Percentiles rank a stretch among this genome's conserved stretches.
These are phyloP conservation scores for Eurois occulta DNA, from an alignment of 2,888 invertebrate genomes.

Conservation along the genomic window DNA sequence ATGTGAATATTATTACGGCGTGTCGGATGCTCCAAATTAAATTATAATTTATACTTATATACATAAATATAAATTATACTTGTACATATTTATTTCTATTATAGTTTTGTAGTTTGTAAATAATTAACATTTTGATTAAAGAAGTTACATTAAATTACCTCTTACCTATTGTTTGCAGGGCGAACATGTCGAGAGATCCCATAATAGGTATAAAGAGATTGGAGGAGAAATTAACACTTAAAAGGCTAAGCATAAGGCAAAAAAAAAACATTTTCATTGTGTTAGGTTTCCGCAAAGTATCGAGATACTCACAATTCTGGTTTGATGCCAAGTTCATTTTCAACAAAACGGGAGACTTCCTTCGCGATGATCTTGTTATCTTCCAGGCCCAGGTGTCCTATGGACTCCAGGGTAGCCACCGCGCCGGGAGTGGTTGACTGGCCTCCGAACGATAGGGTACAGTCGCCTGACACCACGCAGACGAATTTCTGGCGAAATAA, in stretches of 20 bases:
- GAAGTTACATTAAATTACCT: too few species aligned
- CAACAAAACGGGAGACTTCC: conserved; percentile 75
- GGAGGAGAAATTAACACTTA: not conserved
- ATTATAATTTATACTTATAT: too few species aligned
- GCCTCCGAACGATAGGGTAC: conserved; percentile 67
- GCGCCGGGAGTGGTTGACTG: conserved; percentile 66
- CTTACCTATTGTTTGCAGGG: not conserved
- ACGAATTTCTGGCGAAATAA: conserved; percentile 69
- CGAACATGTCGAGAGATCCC: not conserved
- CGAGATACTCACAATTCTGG: conserved; percentile 59
- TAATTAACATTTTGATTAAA: too few species aligned
- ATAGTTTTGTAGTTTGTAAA: too few species aligned
- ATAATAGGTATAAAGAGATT: not conserved
- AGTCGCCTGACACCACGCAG: conserved; percentile 72
- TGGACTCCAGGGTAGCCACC: conserved; percentile 76
- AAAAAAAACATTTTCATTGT: too few species aligned
- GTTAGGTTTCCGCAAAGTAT: not conserved
- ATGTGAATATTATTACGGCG: not conserved
- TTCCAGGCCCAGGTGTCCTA: conserved; percentile 73
- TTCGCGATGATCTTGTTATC: conserved; percentile 76
- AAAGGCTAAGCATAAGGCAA: too few species aligned
- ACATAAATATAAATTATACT: too few species aligned
- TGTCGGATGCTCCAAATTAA: too few species aligned
- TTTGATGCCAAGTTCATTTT: conserved; percentile 77
- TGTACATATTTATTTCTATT: too few species aligned